These are phyloP conservation scores for Morpho deidamia DNA, from an alignment of 2,888 invertebrate genomes.

Conservation along the genomic window DNA sequence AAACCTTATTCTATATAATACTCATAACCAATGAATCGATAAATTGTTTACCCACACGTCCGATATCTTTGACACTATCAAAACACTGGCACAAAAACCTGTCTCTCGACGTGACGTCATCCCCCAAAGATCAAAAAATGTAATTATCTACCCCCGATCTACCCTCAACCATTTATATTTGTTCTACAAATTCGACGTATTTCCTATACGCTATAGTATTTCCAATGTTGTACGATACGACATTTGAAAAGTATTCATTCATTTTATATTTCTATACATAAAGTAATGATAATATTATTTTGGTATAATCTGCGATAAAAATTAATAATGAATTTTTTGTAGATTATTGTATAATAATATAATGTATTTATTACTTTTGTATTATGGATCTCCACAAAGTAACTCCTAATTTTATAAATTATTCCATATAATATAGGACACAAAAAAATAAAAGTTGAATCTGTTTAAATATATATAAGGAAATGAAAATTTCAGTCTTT, in stretches of 20 bases:
- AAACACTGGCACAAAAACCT: slow-evolving; percentile 51
- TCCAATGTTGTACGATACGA: slow-evolving; percentile 36
- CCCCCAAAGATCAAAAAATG: slow-evolving; percentile 75
- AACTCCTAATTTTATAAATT: too few relatives aligned
- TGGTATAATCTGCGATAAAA: too few relatives aligned
- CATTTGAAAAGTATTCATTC: not conserved
- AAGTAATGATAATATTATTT: too few relatives aligned
- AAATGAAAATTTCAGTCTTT: too few relatives aligned
- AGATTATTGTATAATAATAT: too few relatives aligned
- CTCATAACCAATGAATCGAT: not conserved
- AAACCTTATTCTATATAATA: too few relatives aligned
- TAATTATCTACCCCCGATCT: slow-evolving; percentile 78
- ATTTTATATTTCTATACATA: too few relatives aligned
- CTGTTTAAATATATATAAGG: too few relatives aligned
- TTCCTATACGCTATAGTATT: slow-evolving; percentile 53
- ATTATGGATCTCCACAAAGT: too few relatives aligned
- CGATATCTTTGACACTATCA: slow-evolving; percentile 68
- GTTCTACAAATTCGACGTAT: slow-evolving; percentile 77
- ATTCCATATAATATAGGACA: too few relatives aligned
- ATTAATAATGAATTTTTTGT: not conserved
- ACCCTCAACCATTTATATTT: slow-evolving; percentile 77
- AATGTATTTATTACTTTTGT: too few relatives aligned
- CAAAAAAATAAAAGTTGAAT: too few relatives aligned
- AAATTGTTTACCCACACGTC: slow-evolving; percentile 38
- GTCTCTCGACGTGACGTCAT: slow-evolving; percentile 44